These are phyloP conservation scores for Eidolon dupreanum DNA, from an alignment of 2,797 vertebrate genomes.

Conservation along the genomic window DNA sequence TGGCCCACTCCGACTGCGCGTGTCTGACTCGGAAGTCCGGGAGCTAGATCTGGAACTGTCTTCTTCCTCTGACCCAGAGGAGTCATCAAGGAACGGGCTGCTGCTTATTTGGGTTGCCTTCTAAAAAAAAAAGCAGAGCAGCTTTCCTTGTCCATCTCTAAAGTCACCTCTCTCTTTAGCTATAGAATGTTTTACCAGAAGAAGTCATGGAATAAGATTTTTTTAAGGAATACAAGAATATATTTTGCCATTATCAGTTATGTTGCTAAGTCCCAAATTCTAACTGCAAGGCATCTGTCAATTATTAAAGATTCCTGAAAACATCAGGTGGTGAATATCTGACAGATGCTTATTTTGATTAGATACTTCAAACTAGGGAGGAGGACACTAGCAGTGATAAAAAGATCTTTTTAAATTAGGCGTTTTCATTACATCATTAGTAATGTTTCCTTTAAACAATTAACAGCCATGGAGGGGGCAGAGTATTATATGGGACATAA, in stretches of 20 bases:
- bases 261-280: slow-evolving; percentile 17
- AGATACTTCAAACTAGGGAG: slow-evolving; percentile 36
- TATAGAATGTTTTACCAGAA: background rate
- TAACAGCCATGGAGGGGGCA: background rate
- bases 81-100: slow-evolving; percentile 93
- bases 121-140: slow-evolving; percentile 84
- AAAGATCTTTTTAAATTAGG: slow-evolving; percentile 69
- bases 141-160: background rate
- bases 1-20: slow-evolving; percentile 89
- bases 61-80: slow-evolving; percentile 95
- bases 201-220: background rate
- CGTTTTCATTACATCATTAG: slow-evolving; percentile 48
- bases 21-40: slow-evolving; percentile 89
- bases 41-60: slow-evolving; percentile 92
- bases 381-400: slow-evolving; percentile 52
- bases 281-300: slow-evolving; percentile 10
- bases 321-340: background rate
- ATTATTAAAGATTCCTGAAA: slow-evolving; percentile 45
- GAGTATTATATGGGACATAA: slow-evolving; percentile 52
- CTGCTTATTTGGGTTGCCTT: slow-evolving; percentile 96
- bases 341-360: slow-evolving; percentile 46
- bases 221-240: background rate
- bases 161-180: background rate
- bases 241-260: slow-evolving; percentile 1
- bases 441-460: slow-evolving; percentile 65